phyloP scores from a whole-genome alignment of 1,140 invertebrate genomes.

The Vanessa tameamea region DNA sequence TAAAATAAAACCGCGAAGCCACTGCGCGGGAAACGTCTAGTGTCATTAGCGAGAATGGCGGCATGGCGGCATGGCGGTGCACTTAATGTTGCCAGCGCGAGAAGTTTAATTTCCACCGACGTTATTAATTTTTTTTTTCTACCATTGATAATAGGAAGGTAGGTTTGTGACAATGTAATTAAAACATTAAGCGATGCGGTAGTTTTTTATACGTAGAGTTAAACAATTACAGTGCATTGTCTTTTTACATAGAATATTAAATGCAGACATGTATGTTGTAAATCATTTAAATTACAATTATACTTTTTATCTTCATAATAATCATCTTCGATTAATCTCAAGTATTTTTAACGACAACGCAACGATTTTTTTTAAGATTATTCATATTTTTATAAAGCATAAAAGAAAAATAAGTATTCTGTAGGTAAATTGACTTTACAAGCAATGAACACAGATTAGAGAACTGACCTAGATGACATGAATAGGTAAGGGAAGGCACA shows the following conservation, averaged over 20 bases:
- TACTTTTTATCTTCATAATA: too few species aligned
- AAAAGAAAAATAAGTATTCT: too few species aligned
- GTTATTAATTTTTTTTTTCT: slow-evolving; percentile 62
- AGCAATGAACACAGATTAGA: background rate
- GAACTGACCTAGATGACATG: background rate
- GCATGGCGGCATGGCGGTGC: slow-evolving; percentile 53
- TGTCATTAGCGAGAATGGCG: slow-evolving; percentile 68
- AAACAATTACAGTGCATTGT: slow-evolving; percentile 30
- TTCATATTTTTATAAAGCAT: too few species aligned
- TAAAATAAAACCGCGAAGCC: slow-evolving; percentile 52
- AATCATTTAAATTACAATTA: background rate
- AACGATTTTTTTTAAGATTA: too few species aligned
- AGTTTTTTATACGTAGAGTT: slow-evolving; percentile 25
- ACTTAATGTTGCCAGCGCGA: slow-evolving; percentile 62
- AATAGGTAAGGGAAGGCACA: background rate
- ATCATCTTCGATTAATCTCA: too few species aligned
- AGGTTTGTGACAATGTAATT: slow-evolving; percentile 59
- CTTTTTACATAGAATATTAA: slow-evolving; percentile 22
- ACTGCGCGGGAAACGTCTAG: slow-evolving; percentile 43
- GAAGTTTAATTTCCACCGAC: slow-evolving; percentile 58
- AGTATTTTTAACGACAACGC: too few species aligned
- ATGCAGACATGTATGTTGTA: slow-evolving; percentile 1
- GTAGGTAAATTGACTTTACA: background rate
- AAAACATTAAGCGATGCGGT: slow-evolving; percentile 48
- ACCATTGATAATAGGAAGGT: slow-evolving; percentile 58